Percentiles rank a stretch among this genome's conserved stretches.
Evolutionary conservation across 2,888 invertebrate genomes (phyloP).

Genomic region (Lasioglossum marginatum): DNA sequence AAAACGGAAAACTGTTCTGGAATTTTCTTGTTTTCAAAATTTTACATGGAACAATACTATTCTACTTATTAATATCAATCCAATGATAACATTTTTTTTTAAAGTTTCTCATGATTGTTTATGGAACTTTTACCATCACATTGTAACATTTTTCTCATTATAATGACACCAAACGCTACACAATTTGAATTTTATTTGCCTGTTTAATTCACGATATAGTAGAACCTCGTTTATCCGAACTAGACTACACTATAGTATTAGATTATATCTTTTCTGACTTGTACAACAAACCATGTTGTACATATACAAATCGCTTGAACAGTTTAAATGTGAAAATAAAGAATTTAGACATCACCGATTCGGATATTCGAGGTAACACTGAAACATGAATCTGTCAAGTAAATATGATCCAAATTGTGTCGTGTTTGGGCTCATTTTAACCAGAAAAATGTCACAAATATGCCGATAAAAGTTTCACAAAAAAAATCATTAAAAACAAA

Average conservation of each 20-base stretch:
- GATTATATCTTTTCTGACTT: background rate
- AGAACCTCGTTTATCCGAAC: too few relatives aligned
- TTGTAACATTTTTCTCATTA: background rate
- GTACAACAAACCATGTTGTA: too few relatives aligned
- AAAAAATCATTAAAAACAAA: background rate
- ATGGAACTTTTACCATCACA: background rate
- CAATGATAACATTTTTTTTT: background rate
- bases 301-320: too few relatives aligned
- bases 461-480: background rate
- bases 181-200: background rate
- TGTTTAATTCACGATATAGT: too few relatives aligned
- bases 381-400: background rate
- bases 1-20: background rate
- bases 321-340: background rate
- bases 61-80: background rate
- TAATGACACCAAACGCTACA: background rate
- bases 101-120: background rate
- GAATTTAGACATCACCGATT: background rate
- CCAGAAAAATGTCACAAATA: background rate
- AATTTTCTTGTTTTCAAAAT: background rate
- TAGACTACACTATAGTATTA: background rate
- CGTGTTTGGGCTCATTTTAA: background rate
- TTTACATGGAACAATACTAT: background rate
- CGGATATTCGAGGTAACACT: background rate
- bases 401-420: background rate